Evolutionary conservation across 2,888 invertebrate species (phyloP), one percentile per base, ranked within the genome.

Genomic region (Monoplex corrugatus): DNA sequence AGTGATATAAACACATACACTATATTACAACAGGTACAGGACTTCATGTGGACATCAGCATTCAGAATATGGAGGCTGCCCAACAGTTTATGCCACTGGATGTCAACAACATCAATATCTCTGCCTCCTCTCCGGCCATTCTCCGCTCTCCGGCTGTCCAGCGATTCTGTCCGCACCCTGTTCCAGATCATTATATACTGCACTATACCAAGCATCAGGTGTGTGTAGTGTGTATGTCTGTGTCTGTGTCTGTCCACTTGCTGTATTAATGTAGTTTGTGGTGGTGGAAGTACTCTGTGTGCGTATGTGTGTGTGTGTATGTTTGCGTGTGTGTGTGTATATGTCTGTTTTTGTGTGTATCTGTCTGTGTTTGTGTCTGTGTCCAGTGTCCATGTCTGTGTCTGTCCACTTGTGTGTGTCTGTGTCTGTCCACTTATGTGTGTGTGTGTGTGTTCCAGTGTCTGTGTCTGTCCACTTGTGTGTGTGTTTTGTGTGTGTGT

Each of bases 101-200:
- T 89, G 92, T 93, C 43, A 90, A 92, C 10, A 91, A 91, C n/a
- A 90, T 90, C 40, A 92, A 91, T 87, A 89, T 93, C 68, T 85
- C 91, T 2, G 88, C 91, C 10, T 91, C 89, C 87, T 92, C 88
- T 45, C 92, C 43, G 84, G 89, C 45, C 89, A 92, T 83, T 89
- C 90, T 90, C 84, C 89, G 50, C 89, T 92, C 89, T 16, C 90
- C 91, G 35, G 90, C 93, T 16, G 86, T 93, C 6, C 90, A 92
- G 23, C 93, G 92, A 57, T 94, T 94, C 90, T 95, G 95, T 90
- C 94, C 94, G 8, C 94, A 93, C 87, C 95, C 95, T 3, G 92
- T 95, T 0, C 95, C 96, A 8, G 93, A 93, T 78, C 93, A 95
- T 90, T 95, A 95, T 90, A 92, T 94, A 87, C 94, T 95, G 45